Conservation (phyloP, 2,888 invertebrate genomes). For the Imbricaverruca yamaguchii region DNA sequence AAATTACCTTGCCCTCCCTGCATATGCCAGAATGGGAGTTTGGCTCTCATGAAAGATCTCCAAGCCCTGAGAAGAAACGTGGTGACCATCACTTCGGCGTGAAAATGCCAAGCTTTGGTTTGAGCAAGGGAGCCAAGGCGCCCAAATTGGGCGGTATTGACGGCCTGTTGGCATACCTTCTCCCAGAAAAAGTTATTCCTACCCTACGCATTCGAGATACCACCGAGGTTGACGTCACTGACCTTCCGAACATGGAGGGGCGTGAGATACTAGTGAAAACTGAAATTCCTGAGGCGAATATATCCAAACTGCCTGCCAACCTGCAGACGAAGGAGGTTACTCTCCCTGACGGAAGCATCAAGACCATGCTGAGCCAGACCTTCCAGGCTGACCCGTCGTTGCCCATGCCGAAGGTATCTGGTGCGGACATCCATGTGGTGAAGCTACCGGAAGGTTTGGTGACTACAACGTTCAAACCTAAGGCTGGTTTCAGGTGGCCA, state of each 20-base stretch:
- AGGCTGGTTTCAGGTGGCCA: neutral
- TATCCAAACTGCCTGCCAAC: neutral
- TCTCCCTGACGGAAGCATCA: neutral
- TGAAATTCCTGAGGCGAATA: neutral
- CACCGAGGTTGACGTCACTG: neutral
- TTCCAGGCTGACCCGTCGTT: neutral
- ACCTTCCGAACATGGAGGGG: neutral
- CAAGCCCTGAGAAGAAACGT: neutral
- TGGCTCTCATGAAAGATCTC: neutral
- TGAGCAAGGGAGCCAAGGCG: neutral
- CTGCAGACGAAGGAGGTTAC: neutral
- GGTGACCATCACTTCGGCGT: neutral
- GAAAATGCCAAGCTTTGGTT: constrained; percentile 7
- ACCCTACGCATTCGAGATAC: neutral
- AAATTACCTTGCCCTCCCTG: neutral
- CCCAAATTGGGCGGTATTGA: neutral
- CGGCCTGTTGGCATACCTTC: neutral
- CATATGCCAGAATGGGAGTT: constrained; percentile 15
- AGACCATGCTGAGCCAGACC: neutral
- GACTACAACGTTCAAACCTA: neutral
- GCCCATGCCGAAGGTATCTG: neutral
- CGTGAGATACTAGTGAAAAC: neutral
- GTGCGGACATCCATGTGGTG: neutral
- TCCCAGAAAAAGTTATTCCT: neutral
- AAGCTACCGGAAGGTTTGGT: neutral